phyloP scores from a whole-genome alignment of 1,140 invertebrate species.

The Dendroctonus ponderosae region DNA sequence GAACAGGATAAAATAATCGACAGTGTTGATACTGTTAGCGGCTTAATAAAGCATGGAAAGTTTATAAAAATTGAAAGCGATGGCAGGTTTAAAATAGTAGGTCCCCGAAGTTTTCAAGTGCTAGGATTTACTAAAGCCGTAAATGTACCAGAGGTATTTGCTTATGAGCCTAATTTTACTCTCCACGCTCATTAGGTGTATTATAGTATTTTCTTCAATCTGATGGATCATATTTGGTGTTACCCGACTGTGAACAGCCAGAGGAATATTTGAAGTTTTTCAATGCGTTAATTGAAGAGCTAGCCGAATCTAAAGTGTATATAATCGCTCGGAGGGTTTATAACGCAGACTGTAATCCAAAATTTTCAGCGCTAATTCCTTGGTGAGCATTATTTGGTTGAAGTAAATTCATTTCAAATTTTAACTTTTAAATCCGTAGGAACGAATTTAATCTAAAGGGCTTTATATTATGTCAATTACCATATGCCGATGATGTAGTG shows the following conservation, averaged over 20 bases:
- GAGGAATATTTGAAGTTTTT: slow-evolving; percentile 28
- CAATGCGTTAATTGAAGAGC: slow-evolving; percentile 24
- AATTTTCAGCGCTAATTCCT: slow-evolving; percentile 35
- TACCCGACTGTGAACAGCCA: slow-evolving; percentile 23
- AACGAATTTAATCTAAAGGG: slow-evolving; percentile 14
- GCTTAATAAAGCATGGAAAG: slow-evolving; percentile 34
- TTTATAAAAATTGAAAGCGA: slow-evolving; percentile 34
- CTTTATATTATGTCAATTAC: slow-evolving; percentile 25
- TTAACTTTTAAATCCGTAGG: slow-evolving; percentile 12
- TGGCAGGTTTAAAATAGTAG: slow-evolving; percentile 34
- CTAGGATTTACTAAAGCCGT: slow-evolving; percentile 27
- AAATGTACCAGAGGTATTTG: slow-evolving; percentile 34
- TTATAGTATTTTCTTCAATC: slow-evolving; percentile 34
- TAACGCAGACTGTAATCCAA: slow-evolving; percentile 28
- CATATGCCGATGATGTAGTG: slow-evolving; percentile 32
- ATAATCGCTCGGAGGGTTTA: slow-evolving; percentile 34
- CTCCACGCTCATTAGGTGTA: background rate
- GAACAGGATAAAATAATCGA: slow-evolving; percentile 30
- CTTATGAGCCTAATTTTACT: background rate
- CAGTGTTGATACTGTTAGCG: slow-evolving; percentile 25
- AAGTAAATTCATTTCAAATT: slow-evolving; percentile 18
- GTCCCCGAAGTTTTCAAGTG: slow-evolving; percentile 31
- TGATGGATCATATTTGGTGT: slow-evolving; percentile 29
- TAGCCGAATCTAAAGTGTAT: slow-evolving; percentile 31
- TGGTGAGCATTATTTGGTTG: slow-evolving; percentile 12